phyloP scores from a whole-genome alignment of 2,888 invertebrate genomes.

The Chrysolina americana region DNA sequence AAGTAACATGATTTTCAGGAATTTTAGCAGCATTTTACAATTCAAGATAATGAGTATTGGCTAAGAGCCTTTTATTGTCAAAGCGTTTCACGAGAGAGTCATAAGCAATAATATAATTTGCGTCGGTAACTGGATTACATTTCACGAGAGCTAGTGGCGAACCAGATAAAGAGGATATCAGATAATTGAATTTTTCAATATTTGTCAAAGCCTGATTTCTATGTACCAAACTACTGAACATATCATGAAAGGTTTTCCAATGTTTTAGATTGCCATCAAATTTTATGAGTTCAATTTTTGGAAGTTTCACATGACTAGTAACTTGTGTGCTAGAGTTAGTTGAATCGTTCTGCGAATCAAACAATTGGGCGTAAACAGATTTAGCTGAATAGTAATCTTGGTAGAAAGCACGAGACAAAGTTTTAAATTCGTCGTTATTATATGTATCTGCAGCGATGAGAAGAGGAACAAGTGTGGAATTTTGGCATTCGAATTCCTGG shows the following conservation, averaged over 20 bases:
- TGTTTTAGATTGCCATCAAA: background rate
- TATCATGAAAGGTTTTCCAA: background rate
- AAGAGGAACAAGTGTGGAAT: background rate
- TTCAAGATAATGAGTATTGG: background rate
- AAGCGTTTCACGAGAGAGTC: background rate
- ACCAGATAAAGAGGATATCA: background rate
- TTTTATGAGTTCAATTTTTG: constrained; percentile 1
- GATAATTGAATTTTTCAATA: background rate
- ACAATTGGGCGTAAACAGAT: background rate
- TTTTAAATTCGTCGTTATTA: background rate
- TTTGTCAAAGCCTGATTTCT: background rate
- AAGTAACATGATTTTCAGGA: no score
- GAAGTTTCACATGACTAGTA: background rate
- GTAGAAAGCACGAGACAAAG: background rate
- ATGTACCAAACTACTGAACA: background rate
- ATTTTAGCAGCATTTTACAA: no score
- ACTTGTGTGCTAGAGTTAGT: background rate
- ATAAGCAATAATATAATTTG: background rate
- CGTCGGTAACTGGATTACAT: background rate
- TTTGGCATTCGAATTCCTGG: background rate
- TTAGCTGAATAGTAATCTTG: background rate
- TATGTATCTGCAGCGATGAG: background rate
- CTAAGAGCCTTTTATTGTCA: background rate
- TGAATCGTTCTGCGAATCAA: background rate
- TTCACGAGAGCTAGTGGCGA: background rate